A percentile compares a stretch with the other conserved stretches of the same genome.
Evolutionary conservation across 2,113 vertebrate species (phyloP).

Genomic region (Aegithalos caudatus): DNA sequence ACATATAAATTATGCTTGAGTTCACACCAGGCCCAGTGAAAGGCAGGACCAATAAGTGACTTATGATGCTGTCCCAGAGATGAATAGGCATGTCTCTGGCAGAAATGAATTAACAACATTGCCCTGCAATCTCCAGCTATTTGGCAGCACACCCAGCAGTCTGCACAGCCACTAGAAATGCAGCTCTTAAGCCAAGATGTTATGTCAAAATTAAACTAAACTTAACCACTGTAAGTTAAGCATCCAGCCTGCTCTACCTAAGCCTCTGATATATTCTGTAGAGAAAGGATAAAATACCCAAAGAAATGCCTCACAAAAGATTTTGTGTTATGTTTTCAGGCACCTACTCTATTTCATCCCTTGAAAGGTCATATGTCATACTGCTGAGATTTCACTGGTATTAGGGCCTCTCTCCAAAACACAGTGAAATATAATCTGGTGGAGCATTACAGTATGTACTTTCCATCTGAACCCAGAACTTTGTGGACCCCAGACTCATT

Average conservation of each 20-base stretch:
- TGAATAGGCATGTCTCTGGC: background rate
- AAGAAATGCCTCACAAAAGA: background rate
- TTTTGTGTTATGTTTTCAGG: background rate
- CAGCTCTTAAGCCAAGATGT: background rate
- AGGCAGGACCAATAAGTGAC: background rate
- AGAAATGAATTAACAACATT: background rate
- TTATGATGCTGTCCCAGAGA: background rate
- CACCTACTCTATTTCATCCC: background rate
- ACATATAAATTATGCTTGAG: background rate
- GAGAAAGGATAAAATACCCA: background rate
- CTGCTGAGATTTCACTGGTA: background rate
- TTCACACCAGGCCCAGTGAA: rapidly evolving
- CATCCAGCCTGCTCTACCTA: background rate
- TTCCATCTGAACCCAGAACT: background rate
- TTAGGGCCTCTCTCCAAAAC: background rate
- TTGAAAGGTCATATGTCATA: background rate
- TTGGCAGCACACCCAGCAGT: background rate
- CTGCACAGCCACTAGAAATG: background rate
- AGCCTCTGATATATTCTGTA: background rate
- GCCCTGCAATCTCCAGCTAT: background rate
- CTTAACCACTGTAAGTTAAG: background rate
- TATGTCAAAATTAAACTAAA: background rate
- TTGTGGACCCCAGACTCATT: background rate
- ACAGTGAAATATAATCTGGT: background rate
- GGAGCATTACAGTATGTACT: background rate